A percentile compares a stretch with the other conserved stretches of the same genome.
Conservation (phyloP, 2,113 vertebrate species). For the Aythya baeri region DNA sequence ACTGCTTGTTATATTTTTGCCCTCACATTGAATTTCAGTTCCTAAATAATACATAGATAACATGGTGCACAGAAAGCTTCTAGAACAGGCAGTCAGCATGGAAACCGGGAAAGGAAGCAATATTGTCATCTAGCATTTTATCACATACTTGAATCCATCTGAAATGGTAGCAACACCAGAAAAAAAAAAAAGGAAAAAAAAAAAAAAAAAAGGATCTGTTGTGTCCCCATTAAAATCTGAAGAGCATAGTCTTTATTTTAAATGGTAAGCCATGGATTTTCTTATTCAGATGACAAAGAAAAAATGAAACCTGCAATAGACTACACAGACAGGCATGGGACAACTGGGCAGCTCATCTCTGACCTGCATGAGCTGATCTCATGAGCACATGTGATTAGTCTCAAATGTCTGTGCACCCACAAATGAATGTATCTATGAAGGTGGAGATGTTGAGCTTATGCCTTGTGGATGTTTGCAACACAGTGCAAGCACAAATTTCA, state of each 20-base stretch:
- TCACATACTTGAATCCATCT: background rate
- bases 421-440: background rate
- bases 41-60: background rate
- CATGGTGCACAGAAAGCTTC: background rate
- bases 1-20: background rate
- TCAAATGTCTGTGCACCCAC: background rate
- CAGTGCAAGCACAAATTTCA: background rate
- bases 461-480: background rate
- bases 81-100: background rate
- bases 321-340: accelerated
- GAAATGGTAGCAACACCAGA: background rate
- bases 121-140: background rate
- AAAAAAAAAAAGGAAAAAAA: background rate
- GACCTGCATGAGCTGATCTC: background rate
- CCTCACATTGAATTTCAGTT: background rate
- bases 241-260: background rate
- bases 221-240: background rate
- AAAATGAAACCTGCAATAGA: background rate
- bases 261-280: background rate
- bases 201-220: background rate
- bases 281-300: background rate
- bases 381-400: background rate
- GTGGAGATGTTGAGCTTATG: background rate
- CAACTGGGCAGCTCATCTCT: background rate
- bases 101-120: background rate